Evolutionary conservation across 2,113 vertebrate genomes (phyloP).

Genomic region (Coracopsis vasa): DNA sequence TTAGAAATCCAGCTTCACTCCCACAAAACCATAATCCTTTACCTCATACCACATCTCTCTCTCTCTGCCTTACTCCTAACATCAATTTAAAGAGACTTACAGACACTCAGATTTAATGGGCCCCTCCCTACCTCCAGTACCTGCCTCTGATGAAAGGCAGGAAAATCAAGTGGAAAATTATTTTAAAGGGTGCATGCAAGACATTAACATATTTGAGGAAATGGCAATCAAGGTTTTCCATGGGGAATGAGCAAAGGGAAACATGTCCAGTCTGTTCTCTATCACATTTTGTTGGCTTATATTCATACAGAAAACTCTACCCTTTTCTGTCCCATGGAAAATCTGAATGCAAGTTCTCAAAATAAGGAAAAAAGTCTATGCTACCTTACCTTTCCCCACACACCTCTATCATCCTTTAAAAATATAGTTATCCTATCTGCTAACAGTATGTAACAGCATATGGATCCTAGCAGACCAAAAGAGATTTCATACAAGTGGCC

Average conservation of each 20-base stretch:
- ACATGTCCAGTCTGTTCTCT: neutral
- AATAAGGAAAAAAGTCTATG: neutral
- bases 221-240: constrained; percentile 45
- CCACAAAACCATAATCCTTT: neutral
- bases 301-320: neutral
- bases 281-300: neutral
- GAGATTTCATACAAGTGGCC: neutral
- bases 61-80: neutral
- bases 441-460: neutral
- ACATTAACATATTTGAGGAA: constrained; percentile 49
- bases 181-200: constrained; percentile 31
- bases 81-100: neutral
- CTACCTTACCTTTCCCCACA: neutral
- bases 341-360: neutral
- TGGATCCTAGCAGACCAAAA: neutral
- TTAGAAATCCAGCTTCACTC: neutral
- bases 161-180: constrained; percentile 48
- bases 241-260: constrained; percentile 12
- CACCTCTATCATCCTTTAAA: neutral
- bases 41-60: neutral
- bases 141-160: constrained; percentile 51
- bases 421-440: neutral
- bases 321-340: neutral
- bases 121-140: constrained; percentile 38
- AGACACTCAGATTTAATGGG: constrained; percentile 5